These are phyloP conservation scores for Sceliomorpha sp. DNA, from an alignment of 2,888 invertebrate genomes.

Conservation along the genomic window DNA sequence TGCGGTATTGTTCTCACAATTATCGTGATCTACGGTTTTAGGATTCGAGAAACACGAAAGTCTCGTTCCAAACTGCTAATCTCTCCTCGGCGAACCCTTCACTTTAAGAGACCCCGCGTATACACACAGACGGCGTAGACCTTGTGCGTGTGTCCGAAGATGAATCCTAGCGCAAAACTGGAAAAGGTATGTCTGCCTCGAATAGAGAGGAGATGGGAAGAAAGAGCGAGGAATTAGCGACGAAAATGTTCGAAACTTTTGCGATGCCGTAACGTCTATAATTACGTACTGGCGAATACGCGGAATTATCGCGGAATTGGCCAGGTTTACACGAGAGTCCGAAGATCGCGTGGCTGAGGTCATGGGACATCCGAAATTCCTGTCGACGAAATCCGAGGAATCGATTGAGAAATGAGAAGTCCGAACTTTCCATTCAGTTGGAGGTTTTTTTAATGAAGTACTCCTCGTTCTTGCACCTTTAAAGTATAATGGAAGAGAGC, in stretches of 20 bases:
- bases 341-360: too few species aligned
- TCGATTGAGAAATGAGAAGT: too few species aligned
- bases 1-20: slow-evolving; percentile 80
- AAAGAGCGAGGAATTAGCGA: slow-evolving; percentile 37
- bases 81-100: slow-evolving; percentile 73
- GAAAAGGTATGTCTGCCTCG: not conserved
- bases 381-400: too few species aligned
- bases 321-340: too few species aligned
- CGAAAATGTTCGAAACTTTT: slow-evolving; percentile 68
- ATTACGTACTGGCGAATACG: slow-evolving; percentile 72
- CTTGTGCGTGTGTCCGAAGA: not conserved
- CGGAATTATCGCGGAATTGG: too few species aligned
- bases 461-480: not conserved
- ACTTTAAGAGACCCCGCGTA: slow-evolving; percentile 58
- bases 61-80: slow-evolving; percentile 70
- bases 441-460: not conserved
- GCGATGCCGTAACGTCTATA: slow-evolving; percentile 70
- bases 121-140: slow-evolving; percentile 19
- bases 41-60: slow-evolving; percentile 76
- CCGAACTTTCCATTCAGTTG: too few species aligned
- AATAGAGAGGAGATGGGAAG: slow-evolving; percentile 13
- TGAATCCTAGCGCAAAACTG: slow-evolving; percentile 6
- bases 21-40: slow-evolving; percentile 79
- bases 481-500: slow-evolving; percentile 17
- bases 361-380: too few species aligned